Conservation (phyloP, 2,113 vertebrate genomes). For the Narcine bancroftii region DNA sequence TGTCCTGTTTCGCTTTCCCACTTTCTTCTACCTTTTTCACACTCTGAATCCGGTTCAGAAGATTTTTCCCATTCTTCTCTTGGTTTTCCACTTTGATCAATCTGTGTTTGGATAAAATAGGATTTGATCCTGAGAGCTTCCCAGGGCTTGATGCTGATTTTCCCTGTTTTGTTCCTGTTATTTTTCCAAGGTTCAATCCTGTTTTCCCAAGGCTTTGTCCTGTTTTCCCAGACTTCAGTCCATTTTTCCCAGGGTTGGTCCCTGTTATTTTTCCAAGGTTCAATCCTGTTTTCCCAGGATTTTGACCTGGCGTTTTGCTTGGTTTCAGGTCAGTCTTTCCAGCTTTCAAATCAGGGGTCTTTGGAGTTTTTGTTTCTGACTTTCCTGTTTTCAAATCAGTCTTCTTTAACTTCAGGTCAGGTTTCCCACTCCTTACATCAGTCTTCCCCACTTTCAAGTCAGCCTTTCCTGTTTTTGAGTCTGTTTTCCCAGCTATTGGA, state of each 20-base stretch:
- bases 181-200: not conserved
- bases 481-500: not conserved
- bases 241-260: not conserved
- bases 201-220: not conserved
- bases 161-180: conserved; percentile 31
- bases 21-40: conserved; percentile 56
- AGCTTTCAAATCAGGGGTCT: not conserved
- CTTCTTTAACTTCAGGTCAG: not conserved
- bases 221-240: not conserved
- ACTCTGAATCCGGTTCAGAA: conserved; percentile 53
- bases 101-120: conserved; percentile 80
- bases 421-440: not conserved
- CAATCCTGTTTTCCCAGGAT: not conserved
- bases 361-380: not conserved
- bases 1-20: conserved; percentile 62
- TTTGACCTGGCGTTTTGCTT: not conserved
- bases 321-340: not conserved
- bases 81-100: conserved; percentile 89
- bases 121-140: conserved; percentile 47
- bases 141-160: conserved; percentile 60
- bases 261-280: conserved; percentile 27
- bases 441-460: not conserved
- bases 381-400: not conserved
- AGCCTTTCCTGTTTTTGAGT: not conserved
- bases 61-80: conserved; percentile 67